phyloP scores from a whole-genome alignment of 2,888 invertebrate species.

The Holacanthella duospinosa region DNA sequence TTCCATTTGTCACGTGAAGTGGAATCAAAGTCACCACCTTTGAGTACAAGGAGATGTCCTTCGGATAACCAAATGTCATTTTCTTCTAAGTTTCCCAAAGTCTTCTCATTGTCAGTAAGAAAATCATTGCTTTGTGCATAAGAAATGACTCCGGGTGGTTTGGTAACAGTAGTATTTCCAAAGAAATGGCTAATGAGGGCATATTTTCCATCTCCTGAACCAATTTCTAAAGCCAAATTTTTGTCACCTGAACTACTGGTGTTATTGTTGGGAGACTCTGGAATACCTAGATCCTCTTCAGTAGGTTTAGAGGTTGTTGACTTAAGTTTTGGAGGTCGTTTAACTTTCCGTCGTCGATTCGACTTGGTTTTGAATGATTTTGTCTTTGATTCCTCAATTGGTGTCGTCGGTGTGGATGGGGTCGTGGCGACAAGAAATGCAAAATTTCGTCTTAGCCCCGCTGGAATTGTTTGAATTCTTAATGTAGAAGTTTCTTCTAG shows the following conservation, averaged over 20 bases:
- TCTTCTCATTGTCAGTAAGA: conserved; percentile 65
- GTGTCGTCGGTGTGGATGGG: not conserved
- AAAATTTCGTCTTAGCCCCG: not conserved
- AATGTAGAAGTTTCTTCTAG: not conserved
- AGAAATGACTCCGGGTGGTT: conserved; percentile 70
- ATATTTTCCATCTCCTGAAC: conserved; percentile 66
- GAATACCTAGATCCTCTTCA: conserved; percentile 16
- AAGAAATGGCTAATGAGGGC: conserved; percentile 76
- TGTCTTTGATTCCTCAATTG: not conserved
- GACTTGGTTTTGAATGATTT: not conserved
- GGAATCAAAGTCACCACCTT: conserved; percentile 54
- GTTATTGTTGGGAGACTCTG: conserved; percentile 12
- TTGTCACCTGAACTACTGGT: conserved; percentile 29
- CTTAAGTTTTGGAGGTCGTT: conserved; percentile 1
- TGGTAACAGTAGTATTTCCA: conserved; percentile 49
- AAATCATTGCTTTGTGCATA: conserved; percentile 71
- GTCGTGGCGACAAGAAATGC: not conserved
- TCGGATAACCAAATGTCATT: conserved; percentile 85
- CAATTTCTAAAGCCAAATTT: conserved; percentile 36
- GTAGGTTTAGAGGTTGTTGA: conserved; percentile 1
- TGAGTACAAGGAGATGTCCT: conserved; percentile 70
- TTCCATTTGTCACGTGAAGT: conserved; percentile 52
- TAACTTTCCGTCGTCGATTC: conserved; percentile 1
- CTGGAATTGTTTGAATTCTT: not conserved
- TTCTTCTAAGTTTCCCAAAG: conserved; percentile 67